Evolutionary conservation across 2,113 vertebrate species (phyloP).

Genomic region (Salminus brasiliensis): DNA sequence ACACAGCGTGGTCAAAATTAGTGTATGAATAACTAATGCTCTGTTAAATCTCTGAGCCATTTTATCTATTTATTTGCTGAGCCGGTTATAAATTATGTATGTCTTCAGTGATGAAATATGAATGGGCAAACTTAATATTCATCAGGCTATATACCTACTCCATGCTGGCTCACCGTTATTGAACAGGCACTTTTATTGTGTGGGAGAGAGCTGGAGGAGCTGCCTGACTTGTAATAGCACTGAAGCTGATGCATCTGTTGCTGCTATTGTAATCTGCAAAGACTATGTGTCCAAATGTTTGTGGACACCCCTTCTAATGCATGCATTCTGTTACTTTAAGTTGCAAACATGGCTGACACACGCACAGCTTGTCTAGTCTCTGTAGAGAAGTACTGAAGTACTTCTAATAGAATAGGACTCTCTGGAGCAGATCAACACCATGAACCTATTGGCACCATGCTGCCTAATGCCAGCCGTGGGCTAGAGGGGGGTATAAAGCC

Average conservation of each 20-base stretch:
- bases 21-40: slow-evolving; percentile 66
- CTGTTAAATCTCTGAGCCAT: slow-evolving; percentile 55
- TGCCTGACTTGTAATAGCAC: not conserved
- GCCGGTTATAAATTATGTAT: slow-evolving; percentile 64
- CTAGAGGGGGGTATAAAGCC: too few species aligned
- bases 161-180: slow-evolving; percentile 15
- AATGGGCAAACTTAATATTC: slow-evolving; percentile 50
- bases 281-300: not conserved
- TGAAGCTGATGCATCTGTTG: not conserved
- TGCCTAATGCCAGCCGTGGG: too few species aligned
- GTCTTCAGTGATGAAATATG: slow-evolving; percentile 46
- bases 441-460: too few species aligned
- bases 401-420: too few species aligned
- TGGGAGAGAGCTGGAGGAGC: not conserved
- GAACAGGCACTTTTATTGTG: not conserved
- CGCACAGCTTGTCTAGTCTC: too few species aligned
- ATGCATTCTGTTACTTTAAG: too few species aligned
- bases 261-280: not conserved
- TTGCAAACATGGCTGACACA: too few species aligned
- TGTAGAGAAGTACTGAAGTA: too few species aligned
- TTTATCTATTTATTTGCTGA: slow-evolving; percentile 63
- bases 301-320: too few species aligned
- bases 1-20: slow-evolving; percentile 50
- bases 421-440: too few species aligned
- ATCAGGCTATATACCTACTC: slow-evolving; percentile 36